Evolutionary conservation across 2,888 invertebrate genomes (phyloP), one percentile per base, ranked within the genome.

Genomic region (Andrena fulva): DNA sequence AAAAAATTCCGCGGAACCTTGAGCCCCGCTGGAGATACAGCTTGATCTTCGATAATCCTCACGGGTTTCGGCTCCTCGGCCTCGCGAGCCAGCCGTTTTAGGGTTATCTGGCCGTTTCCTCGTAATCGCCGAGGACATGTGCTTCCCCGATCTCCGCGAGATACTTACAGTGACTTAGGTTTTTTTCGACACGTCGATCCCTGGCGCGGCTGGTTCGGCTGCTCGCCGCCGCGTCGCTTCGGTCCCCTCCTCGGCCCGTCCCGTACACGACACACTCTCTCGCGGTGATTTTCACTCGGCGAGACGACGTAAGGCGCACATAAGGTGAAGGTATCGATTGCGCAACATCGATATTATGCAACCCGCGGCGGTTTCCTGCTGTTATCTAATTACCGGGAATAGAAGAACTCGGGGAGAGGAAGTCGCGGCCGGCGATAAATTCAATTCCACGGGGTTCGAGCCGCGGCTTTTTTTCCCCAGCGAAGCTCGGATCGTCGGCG

Each of bases 271-370:
- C 70, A 50, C 72, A 50, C 74, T 5, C 69, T 66, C 35, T 64
- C 76, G 27, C n/a, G 33, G 62, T 77, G 82, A 87, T 87, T 87
- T 87, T 87, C 87, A 85, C 87, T 85, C 42, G 75, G 75, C 84
- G 76, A 69, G 80, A 77, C 87, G 81, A 84, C 85, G 86, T 85
- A 87, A 88, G 79, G 85, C 83, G 83, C 77, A 77, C 81, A 83
- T 87, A 88, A 86, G 89, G 87, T 85, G 86, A 87, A 90, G 88
- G 86, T 90, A 91, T 90, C 89, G 89, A 89, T 92, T 91, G 89
- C 91, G 88, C 86, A 92, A 91, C 88, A 75, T 87, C 90, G 86
- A 91, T 91, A 91, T 91, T 91, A 91, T 89, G 91, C 90, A 91
- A 91, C 87, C 79, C 73, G 71, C 76, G 62, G 79, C 84, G 89